Base-by-base conservation (phyloP, 1,140 invertebrate genomes). In the Hetaerina americana region DNA sequence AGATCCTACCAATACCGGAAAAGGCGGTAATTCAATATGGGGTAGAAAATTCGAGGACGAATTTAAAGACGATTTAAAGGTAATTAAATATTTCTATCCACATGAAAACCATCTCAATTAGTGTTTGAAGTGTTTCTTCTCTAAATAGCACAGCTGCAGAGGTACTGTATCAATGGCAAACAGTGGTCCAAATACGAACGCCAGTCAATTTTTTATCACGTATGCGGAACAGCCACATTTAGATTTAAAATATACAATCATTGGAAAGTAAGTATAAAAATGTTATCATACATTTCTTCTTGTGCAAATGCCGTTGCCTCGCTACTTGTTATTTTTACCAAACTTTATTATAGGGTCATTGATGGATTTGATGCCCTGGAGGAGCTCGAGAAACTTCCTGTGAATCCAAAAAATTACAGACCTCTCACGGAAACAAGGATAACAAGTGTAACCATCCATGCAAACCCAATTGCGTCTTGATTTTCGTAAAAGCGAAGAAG, bases 111-210 rank as follows among this genome's bases (percentile, higher is more conserved):
- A n/a, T n/a, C n/a, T n/a, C n/a, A n/a, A 15, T 22, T 72, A 27
- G 3, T 8, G 68, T 66, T 72, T 27, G 5, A 40, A 26, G 27
- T 24, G 12, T 66, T 72, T 68, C 66, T 76, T 77, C 27, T 72
- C 76, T 78, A 84, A 85, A 5, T 77, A 92, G 90, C 96, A 98
- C 78, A 92, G 87, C 78, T 82, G 86, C 6, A 85, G 95, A 78
- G 97, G 97, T 2, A 90, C 93, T 67, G 82, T 99, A 0, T 98
- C 95, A 15, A 98, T 99, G 96, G 97, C 97, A n/a, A 99, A 97
- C 79, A 98, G 94, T 84, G 96, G 96, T 24, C 94, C 95, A 15
- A 97, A 99, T 79, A 94, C 94, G n/a, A 99, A 99, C 86, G 92
- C 89, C n/a, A 96, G 94, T 77, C 97, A 99, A 81, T 99, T 99